Evolutionary conservation across 2,797 vertebrate genomes (phyloP).

Genomic region (Cheirogaleus major): DNA sequence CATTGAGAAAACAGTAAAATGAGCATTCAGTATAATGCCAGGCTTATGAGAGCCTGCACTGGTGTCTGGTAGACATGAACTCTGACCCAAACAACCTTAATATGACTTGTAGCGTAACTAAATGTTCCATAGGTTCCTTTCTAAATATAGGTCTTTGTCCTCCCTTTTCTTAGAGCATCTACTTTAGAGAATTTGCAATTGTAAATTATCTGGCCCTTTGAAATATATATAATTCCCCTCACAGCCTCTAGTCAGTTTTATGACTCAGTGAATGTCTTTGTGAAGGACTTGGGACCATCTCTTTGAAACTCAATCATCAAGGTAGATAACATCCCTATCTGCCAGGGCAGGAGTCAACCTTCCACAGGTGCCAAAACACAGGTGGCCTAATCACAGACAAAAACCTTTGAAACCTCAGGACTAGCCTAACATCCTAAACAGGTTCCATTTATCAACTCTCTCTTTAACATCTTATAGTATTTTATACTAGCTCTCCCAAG

Average conservation of each 20-base stretch:
- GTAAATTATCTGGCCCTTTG: background rate
- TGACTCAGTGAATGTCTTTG: background rate
- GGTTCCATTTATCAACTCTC: background rate
- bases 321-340: background rate
- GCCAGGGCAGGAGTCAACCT: background rate
- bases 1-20: background rate
- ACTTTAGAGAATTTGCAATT: constrained; percentile 16
- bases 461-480: background rate
- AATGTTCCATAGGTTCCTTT: background rate
- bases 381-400: background rate
- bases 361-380: background rate
- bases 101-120: background rate
- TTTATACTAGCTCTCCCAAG: background rate
- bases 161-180: background rate
- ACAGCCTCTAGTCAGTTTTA: background rate
- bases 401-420: background rate
- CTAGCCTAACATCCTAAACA: background rate
- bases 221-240: background rate
- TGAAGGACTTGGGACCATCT: background rate
- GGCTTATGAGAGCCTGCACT: background rate
- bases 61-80: background rate
- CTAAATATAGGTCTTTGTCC: background rate
- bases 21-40: background rate
- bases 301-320: background rate
- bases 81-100: background rate